Conservation (phyloP, 2,797 vertebrate species). For the Masticophis lateralis region DNA sequence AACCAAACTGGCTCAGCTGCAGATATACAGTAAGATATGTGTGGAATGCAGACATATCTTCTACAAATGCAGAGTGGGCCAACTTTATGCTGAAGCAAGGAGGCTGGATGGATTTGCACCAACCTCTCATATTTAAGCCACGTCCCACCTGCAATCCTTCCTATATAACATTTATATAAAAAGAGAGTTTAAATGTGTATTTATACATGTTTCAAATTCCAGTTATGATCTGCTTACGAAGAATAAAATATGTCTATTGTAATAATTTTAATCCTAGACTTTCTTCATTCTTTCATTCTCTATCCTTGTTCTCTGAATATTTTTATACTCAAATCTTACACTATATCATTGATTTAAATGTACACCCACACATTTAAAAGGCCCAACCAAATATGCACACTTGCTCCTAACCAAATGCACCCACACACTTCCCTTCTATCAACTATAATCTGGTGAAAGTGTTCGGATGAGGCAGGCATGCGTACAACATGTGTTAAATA, state of each 20-base stretch:
- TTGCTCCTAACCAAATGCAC: not conserved
- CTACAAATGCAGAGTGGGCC: not conserved
- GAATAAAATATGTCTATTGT: not conserved
- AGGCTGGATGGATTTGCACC: not conserved
- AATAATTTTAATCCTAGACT: not conserved
- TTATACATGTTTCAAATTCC: not conserved
- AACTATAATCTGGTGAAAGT: not conserved
- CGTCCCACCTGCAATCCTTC: not conserved
- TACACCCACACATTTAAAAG: constrained; percentile 15
- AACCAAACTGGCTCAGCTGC: not conserved
- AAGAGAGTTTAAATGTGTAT: not conserved
- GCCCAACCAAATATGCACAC: not conserved
- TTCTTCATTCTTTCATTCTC: not conserved
- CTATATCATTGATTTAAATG: accelerated
- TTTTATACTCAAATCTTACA: not conserved
- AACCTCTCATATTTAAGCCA: not conserved
- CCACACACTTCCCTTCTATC: not conserved
- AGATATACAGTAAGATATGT: not conserved
- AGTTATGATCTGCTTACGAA: not conserved
- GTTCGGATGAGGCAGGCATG: not conserved
- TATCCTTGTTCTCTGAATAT: not conserved
- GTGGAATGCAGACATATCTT: not conserved
- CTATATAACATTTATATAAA: not conserved
- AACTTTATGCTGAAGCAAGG: not conserved
- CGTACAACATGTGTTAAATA: not conserved